Conservation (phyloP, 2,888 invertebrate genomes). For the Branchipolynoe longqiensis region DNA sequence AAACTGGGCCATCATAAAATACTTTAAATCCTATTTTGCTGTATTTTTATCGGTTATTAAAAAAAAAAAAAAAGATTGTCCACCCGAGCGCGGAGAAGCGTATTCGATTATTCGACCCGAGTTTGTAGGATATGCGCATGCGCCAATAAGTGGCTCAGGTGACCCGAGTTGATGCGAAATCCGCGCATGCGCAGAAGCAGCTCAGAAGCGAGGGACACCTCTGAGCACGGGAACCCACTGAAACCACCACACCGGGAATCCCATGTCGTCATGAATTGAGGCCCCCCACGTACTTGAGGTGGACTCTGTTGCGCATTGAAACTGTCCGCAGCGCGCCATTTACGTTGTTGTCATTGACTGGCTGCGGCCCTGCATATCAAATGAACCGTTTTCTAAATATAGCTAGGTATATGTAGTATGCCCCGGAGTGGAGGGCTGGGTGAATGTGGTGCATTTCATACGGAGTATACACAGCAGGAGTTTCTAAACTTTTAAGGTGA, state of each 20-base stretch:
- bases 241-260: no score
- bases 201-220: no score
- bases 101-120: no score
- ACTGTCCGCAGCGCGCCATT: constrained; percentile 34
- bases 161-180: no score
- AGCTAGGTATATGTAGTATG: constrained; percentile 55
- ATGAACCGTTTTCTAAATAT: constrained; percentile 59
- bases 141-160: no score
- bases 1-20: no score
- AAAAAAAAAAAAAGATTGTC: neutral
- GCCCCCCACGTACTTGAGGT: constrained; percentile 39
- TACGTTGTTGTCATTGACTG: constrained; percentile 15
- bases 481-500: constrained; percentile 18
- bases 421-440: constrained; percentile 50
- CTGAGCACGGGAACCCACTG: no score
- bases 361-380: constrained; percentile 57
- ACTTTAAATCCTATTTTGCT: no score
- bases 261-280: constrained; percentile 37
- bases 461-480: constrained; percentile 31
- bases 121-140: no score
- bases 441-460: constrained; percentile 48
- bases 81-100: neutral
- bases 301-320: constrained; percentile 31
- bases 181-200: no score
- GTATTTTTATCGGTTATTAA: no score